phyloP scores from a whole-genome alignment of 2,113 vertebrate genomes.

The Peucedramus taeniatus region DNA sequence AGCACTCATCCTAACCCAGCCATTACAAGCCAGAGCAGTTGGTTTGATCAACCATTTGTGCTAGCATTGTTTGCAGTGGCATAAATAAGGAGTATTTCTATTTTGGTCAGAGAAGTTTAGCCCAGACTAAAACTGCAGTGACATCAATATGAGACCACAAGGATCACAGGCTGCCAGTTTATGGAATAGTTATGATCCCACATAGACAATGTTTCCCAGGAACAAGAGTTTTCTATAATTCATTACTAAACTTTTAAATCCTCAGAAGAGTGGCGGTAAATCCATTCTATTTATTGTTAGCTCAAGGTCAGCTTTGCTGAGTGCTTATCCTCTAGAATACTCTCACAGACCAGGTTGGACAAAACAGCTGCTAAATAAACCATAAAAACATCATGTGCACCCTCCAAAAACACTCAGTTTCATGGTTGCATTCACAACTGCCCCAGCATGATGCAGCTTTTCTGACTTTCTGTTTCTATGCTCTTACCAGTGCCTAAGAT shows the following conservation, averaged over 20 bases:
- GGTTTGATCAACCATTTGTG: neutral
- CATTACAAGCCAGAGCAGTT: neutral
- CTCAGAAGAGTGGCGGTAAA: neutral
- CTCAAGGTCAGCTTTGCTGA: neutral
- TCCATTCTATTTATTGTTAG: neutral
- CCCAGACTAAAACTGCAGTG: neutral
- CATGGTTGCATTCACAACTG: neutral
- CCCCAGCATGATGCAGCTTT: neutral
- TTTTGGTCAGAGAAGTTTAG: neutral
- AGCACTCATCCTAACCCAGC: rapidly evolving
- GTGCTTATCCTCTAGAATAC: neutral
- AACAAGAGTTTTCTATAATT: neutral
- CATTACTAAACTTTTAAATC: neutral
- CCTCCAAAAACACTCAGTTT: neutral
- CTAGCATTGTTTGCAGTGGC: neutral
- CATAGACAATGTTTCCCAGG: neutral
- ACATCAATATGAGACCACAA: neutral
- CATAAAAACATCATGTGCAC: neutral
- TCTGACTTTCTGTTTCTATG: neutral
- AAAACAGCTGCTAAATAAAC: neutral
- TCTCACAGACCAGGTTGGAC: neutral
- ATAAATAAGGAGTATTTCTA: neutral
- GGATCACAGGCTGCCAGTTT: neutral
- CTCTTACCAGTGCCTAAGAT: neutral
- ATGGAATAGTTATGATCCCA: neutral